Evolutionary conservation across 2,888 invertebrate genomes (phyloP), one percentile per base, ranked within the genome.

Genomic region (Stomorhina lunata): DNA sequence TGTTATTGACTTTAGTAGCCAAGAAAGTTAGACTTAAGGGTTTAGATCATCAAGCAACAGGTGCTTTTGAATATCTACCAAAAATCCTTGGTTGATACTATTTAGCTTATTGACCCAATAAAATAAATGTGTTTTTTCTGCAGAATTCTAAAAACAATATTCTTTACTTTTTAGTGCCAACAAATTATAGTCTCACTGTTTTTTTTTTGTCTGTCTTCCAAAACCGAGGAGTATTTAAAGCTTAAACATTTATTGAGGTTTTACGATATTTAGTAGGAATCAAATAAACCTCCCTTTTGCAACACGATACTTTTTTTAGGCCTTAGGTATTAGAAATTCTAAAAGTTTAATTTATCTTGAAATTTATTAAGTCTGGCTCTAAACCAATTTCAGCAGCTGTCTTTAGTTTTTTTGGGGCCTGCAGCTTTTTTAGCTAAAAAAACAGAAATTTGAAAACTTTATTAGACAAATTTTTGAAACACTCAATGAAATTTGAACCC

Each of bases 101-200:
- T 75, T 82, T 82, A 76, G 59, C 75, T 79, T 82, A 82, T 82
- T 79, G 82, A 76, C 79, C 79, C 75, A 82, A 82, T 79, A 79
- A 82, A 53, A 43, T 40, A 79, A 71, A 75, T 29, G 57, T 25
- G 37, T 32, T 37, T 45, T 73, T 34, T 57, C 10, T 5, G 7
- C 12, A n/a, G 29, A 32, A 68, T 22, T 40, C n/a, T 61, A 43
- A 17, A 17, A 43, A 1, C 6, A 27, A 25, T n/a, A 6, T 50
- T 12, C n/a, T 50, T 45, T 50, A 12, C n/a, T 4, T 3, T 48
- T 48, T 12, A 12, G 17, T 50, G 29, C 22, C 17, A 78, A 71
- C 79, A 82, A 79, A 82, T 82, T 82, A 79, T 27, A 71, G 45
- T 59, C 40, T 40, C 53, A 57, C 25, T 61, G n/a, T 61, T 55